phyloP scores from a whole-genome alignment of 2,113 vertebrate species.

The Natator depressus region DNA sequence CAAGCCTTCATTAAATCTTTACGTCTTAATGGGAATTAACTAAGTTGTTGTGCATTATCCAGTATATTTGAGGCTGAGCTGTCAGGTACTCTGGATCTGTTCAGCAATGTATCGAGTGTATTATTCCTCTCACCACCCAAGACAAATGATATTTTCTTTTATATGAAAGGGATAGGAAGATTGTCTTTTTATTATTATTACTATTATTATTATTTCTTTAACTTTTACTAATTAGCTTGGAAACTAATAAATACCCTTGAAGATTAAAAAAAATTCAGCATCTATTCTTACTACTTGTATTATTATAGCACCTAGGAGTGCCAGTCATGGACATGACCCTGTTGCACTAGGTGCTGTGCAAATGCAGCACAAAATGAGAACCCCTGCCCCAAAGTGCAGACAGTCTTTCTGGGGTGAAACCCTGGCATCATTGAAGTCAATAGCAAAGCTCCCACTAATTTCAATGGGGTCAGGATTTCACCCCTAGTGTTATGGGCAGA shows the following conservation, averaged over 20 bases:
- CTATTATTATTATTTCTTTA: neutral
- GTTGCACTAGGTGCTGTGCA: no score
- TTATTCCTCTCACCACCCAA: neutral
- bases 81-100: neutral
- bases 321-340: no score
- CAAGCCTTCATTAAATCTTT: constrained; percentile 24
- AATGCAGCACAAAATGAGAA: neutral
- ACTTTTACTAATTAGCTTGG: neutral
- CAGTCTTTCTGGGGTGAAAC: neutral
- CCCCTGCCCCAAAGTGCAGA: neutral
- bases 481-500: neutral
- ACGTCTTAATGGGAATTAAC: constrained; percentile 43
- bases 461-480: neutral
- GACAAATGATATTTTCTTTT: neutral
- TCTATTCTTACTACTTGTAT: neutral
- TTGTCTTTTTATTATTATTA: neutral
- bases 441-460: neutral
- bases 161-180: neutral
- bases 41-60: constrained; percentile 42
- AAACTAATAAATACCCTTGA: neutral
- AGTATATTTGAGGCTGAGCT: neutral
- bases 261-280: neutral
- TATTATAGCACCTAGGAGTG: neutral
- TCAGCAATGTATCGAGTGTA: neutral
- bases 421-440: neutral